Evolutionary conservation across 2,888 invertebrate species (phyloP), one percentile per base, ranked within the genome.

Genomic region (Meteorus colon): DNA sequence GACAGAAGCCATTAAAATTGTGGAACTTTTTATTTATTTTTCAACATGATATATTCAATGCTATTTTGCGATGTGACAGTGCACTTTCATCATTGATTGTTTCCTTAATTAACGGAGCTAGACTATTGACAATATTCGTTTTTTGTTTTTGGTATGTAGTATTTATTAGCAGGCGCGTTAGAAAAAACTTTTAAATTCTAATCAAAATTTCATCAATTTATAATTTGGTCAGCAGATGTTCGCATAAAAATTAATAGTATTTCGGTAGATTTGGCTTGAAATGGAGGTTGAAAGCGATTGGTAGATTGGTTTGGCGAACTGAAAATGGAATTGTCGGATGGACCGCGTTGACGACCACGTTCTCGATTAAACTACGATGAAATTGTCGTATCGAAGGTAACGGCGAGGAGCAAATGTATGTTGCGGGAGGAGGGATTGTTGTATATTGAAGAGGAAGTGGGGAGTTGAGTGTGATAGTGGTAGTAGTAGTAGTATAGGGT

Each of bases 301-400:
- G 48, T 48, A 48, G 48, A 48, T 48, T 48, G 48, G n/a, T 48
- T n/a, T 48, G n/a, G 48, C n/a, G 48, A 48, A 48, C n/a, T 48
- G 48, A 48, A 48, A 48, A 48, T 48, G 48, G n/a, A 48, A 48
- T 48, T 48, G 48, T 48, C 16, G n/a, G n/a, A 48, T 48, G 48
- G 48, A n/a, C 48, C n/a, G n/a, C 48, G n/a, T 48, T 48, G 48
- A 48, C 48, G 48, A 48, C n/a, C n/a, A 48, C 48, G 48, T 48
- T n/a, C 48, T n/a, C 48, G 16, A n/a, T 48, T 48, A 48, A 48
- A 48, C 48, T 16, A 48, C 48, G 48, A 48, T 48, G 48, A 48
- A 48, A 48, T 48, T 48, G 48, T 48, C 48, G 48, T 48, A 48
- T 16, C n/a, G 48, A 48, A n/a, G n/a, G n/a, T 48, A n/a, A 48